phyloP scores from a whole-genome alignment of 2,888 invertebrate genomes.

The Synergus gifuensis region DNA sequence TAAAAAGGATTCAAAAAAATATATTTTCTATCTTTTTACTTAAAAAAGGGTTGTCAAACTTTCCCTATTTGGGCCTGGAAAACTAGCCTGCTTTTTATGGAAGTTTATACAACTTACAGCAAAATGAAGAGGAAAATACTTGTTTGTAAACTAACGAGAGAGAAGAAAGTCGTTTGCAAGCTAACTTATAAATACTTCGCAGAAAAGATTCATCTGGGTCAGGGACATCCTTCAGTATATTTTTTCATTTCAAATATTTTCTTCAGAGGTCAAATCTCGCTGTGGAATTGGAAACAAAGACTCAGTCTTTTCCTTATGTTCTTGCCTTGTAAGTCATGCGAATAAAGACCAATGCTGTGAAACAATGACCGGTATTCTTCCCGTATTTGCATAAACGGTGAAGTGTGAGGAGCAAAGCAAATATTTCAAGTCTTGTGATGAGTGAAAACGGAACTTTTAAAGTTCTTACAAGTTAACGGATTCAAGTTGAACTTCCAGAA shows the following conservation, averaged over 20 bases:
- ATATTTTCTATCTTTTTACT: too few relatives aligned
- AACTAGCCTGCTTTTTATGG: too few relatives aligned
- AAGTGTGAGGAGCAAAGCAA: slow-evolving; percentile 16
- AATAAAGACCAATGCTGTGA: slow-evolving; percentile 50
- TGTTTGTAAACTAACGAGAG: too few relatives aligned
- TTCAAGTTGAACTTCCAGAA: neutral
- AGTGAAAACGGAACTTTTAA: slow-evolving; percentile 7
- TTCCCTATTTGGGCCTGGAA: too few relatives aligned
- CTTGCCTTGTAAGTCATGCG: slow-evolving; percentile 41
- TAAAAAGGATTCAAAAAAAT: too few relatives aligned
- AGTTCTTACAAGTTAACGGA: slow-evolving; percentile 10
- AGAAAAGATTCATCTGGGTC: too few relatives aligned
- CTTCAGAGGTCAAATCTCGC: neutral
- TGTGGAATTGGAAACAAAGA: slow-evolving; percentile 25
- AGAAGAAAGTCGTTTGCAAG: too few relatives aligned
- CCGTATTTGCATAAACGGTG: slow-evolving; percentile 28
- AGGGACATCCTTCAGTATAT: neutral
- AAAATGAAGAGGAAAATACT: too few relatives aligned
- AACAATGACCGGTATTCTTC: slow-evolving; percentile 53
- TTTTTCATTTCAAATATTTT: neutral
- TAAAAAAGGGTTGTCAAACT: too few relatives aligned
- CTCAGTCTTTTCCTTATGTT: slow-evolving; percentile 42
- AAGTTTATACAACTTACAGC: too few relatives aligned
- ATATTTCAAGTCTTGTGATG: slow-evolving; percentile 5
- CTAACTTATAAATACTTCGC: too few relatives aligned